Evolutionary conservation across 2,888 invertebrate species (phyloP).

Genomic region (Tineola bisselliella): DNA sequence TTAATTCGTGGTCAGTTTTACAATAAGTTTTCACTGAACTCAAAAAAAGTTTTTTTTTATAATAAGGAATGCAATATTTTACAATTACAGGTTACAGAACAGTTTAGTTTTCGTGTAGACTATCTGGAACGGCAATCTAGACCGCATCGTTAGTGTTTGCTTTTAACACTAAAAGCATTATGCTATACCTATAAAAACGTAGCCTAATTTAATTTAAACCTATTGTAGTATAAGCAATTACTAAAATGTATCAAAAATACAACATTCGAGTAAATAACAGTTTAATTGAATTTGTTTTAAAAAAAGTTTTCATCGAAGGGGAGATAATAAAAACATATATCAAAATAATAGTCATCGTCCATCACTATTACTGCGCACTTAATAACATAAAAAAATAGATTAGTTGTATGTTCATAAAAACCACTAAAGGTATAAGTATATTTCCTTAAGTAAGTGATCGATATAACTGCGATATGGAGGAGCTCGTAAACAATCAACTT

Average conservation of each 20-base stretch:
- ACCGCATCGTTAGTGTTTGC: not conserved
- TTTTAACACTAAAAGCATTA: not conserved
- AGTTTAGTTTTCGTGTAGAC: not conserved
- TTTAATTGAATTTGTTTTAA: too few relatives aligned
- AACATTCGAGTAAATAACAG: too few relatives aligned
- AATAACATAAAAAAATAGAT: too few relatives aligned
- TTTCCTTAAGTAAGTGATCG: not conserved
- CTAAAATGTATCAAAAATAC: too few relatives aligned
- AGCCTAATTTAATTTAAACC: too few relatives aligned
- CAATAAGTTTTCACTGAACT: not conserved
- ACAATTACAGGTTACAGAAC: too few relatives aligned
- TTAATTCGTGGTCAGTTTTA: conserved; percentile 2
- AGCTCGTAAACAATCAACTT: not conserved
- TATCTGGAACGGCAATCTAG: not conserved
- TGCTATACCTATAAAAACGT: not conserved
- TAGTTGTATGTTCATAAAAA: not conserved
- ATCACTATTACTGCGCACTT: too few relatives aligned
- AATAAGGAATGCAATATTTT: not conserved
- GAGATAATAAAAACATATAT: too few relatives aligned
- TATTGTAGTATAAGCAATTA: too few relatives aligned
- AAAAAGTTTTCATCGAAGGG: too few relatives aligned
- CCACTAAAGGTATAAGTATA: not conserved
- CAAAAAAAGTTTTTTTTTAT: not conserved
- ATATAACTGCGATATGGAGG: not conserved
- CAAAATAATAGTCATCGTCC: too few relatives aligned